phyloP scores from a whole-genome alignment of 2,797 vertebrate genomes.

The Aphelocoma californica region DNA sequence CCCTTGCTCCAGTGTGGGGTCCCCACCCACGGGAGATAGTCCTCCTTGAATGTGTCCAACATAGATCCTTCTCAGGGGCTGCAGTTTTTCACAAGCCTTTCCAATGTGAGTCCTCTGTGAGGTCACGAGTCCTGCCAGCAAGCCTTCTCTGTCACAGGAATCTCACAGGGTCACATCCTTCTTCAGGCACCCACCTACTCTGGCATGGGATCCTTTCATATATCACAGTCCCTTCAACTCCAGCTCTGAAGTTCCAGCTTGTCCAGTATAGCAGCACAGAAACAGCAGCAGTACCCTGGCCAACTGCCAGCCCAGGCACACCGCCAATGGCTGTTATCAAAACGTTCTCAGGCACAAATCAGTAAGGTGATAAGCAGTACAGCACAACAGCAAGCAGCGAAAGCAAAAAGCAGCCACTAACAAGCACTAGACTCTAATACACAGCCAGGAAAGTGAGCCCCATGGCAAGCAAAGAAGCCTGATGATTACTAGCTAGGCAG shows the following conservation, averaged over 20 bases:
- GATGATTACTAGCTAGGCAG: too few relatives aligned
- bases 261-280: not conserved
- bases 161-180: not conserved
- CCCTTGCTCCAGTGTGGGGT: accelerated
- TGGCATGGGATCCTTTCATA: too few relatives aligned
- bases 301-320: not conserved
- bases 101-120: not conserved
- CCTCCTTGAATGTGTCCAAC: not conserved
- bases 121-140: not conserved
- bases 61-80: not conserved
- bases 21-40: not conserved
- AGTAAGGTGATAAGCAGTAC: not conserved
- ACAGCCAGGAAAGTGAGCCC: not conserved
- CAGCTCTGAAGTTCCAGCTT: not conserved
- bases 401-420: not conserved
- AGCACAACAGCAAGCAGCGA: accelerated
- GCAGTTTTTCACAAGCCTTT: not conserved
- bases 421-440: not conserved
- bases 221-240: accelerated
- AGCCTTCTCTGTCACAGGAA: not conserved
- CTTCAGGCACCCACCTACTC: not conserved
- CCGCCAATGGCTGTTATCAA: not conserved
- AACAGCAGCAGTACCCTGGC: not conserved
- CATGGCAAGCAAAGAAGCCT: not conserved
- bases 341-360: not conserved